Evolutionary conservation across 1,140 invertebrate genomes (phyloP).

Genomic region (Copidosoma floridanum): DNA sequence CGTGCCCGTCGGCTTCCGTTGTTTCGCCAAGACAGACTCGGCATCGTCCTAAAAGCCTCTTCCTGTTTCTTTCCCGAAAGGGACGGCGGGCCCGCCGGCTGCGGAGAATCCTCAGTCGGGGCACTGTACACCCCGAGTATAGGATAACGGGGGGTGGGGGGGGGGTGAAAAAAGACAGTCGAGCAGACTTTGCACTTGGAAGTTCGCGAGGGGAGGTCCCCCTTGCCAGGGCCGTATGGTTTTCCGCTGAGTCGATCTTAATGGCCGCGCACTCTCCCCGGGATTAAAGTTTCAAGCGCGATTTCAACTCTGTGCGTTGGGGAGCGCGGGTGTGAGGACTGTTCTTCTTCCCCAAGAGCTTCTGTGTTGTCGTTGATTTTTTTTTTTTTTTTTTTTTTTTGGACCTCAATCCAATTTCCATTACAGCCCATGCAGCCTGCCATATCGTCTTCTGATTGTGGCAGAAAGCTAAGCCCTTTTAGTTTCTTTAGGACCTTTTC

Average conservation of each 20-base stretch:
- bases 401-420: no score
- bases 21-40: constrained; percentile 4
- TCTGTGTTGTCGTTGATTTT: no score
- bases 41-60: constrained; percentile 23
- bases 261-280: not conserved
- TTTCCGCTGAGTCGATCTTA: constrained; percentile 12
- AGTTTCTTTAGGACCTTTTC: no score
- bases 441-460: no score
- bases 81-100: constrained; percentile 2
- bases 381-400: no score
- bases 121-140: not conserved
- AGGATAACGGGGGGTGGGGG: not conserved
- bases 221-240: not conserved
- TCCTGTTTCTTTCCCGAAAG: constrained; percentile 26
- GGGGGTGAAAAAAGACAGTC: not conserved
- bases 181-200: constrained; percentile 23
- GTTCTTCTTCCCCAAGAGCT: no score
- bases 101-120: no score
- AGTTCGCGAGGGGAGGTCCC: not conserved
- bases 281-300: constrained; percentile 10
- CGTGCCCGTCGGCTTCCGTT: not conserved
- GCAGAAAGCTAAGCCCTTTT: no score
- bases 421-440: no score
- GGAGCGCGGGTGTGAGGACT: no score
- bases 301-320: no score